A percentile compares a stretch with the other conserved stretches of the same genome.
Conservation (phyloP, 2,113 vertebrate species). For the Cheilinus undulatus region DNA sequence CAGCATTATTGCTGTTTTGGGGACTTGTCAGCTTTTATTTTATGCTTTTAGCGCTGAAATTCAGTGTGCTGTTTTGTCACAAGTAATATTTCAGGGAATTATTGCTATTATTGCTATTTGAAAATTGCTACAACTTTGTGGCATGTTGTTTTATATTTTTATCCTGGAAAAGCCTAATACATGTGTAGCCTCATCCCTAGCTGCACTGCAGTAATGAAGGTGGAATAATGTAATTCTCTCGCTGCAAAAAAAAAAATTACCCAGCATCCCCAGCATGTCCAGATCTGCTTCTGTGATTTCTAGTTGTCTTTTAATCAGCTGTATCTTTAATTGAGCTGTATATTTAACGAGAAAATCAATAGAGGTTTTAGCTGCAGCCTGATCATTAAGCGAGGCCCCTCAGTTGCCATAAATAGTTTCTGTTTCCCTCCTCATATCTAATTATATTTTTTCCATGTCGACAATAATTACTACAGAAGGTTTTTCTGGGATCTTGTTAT, state of each 20-base stretch:
- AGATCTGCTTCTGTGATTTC: conserved; percentile 54
- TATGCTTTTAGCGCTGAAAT: conserved; percentile 39
- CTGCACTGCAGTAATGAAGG: conserved; percentile 23
- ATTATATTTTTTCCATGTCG: conserved; percentile 74
- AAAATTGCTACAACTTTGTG: conserved; percentile 1
- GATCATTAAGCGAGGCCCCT: conserved; percentile 75
- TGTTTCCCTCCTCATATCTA: conserved; percentile 65
- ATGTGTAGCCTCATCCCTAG: conserved; percentile 14
- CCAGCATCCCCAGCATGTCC: conserved; percentile 32
- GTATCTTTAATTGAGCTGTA: conserved; percentile 84
- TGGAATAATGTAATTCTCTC: conserved; percentile 32
- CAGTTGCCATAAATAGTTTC: conserved; percentile 79
- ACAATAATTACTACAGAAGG: conserved; percentile 74
- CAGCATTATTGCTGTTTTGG: conserved; percentile 49
- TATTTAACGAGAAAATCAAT: conserved; percentile 84
- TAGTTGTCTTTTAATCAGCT: conserved; percentile 78
- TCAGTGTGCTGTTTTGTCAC: not conserved
- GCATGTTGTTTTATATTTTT: conserved; percentile 24
- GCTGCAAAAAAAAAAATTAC: conserved; percentile 20
- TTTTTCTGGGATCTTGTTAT: conserved; percentile 54
- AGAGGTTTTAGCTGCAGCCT: conserved; percentile 75
- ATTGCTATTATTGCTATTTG: not conserved
- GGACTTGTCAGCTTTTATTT: conserved; percentile 16
- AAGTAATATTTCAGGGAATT: not conserved
- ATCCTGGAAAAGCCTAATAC: conserved; percentile 12